Base-by-base conservation (phyloP, 1,140 invertebrate species). In the Drosophila repletoides region DNA sequence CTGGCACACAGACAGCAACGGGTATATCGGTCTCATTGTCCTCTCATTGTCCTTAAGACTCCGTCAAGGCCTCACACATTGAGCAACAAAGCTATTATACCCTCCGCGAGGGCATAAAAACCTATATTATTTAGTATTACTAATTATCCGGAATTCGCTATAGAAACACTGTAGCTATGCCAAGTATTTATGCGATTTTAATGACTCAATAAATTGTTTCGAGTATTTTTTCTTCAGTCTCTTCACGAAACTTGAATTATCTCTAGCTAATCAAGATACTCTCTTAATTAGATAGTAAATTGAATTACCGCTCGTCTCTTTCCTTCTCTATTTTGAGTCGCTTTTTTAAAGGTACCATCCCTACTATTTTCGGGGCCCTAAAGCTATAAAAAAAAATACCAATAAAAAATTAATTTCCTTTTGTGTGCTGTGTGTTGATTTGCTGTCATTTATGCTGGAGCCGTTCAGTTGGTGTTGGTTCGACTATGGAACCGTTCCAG, bases 331-430 rank as follows among this genome's bases (percentile, higher is more conserved):
- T 6, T 29, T 33, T 9, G 15, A 34, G 9, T 19, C 24, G 45
- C 26, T 34, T 17, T 10, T 10, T 48, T 31, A 4, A 31, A 17
- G 46, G 58, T 29, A 41, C 24, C 33, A 53, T 58, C 28, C 43
- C 43, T 46, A 48, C 33, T 48, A 48, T 60, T 49, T 21, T 17
- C n/a, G 36, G 40, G 58, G 28, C 33, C 9, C 52, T 9, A 60
- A 63, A 51, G 19, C 38, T 56, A 45, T 56, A 59, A 48, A 46
- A 52, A 31, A 29, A 40, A 43, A 53, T 22, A 63, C 38, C n/a
- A 43, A 53, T 53, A 63, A 63, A 63, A 51, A 53, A 55, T 63
- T 63, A 63, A 63, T 63, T 63, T 63, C 48, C 34, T 63, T 61
- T 52, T 22, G 51, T 53, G 36, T 22, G 48, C 12, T n/a, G 31